A percentile compares a stretch with the other conserved stretches of the same genome.
These are phyloP conservation scores for Peromyscus maniculatus DNA, from an alignment of 2,113 vertebrate genomes.

Conservation along the genomic window DNA sequence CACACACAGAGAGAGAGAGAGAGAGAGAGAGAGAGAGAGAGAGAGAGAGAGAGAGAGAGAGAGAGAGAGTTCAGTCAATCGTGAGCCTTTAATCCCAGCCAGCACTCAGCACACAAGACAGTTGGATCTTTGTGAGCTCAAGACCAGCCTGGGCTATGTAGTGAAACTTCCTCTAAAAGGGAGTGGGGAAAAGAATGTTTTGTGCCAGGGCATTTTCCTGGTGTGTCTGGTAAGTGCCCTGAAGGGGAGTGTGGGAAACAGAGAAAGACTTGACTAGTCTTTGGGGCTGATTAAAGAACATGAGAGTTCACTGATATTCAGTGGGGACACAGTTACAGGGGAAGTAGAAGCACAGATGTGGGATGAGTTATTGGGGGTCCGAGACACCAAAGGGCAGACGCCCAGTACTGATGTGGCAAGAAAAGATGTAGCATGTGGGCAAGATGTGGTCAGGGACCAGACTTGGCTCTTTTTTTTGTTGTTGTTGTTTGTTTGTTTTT, in stretches of 20 bases:
- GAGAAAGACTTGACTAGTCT: neutral
- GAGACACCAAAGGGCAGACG: neutral
- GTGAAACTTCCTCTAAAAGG: neutral
- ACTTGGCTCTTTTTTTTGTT: neutral
- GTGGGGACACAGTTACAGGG: neutral
- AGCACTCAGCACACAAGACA: neutral
- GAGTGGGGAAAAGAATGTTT: neutral
- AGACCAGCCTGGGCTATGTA: neutral
- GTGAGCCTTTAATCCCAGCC: neutral
- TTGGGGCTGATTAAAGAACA: neutral
- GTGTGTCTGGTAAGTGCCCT: neutral
- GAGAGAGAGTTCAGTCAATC: neutral
- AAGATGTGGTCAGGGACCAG: neutral
- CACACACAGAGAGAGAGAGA: too few species aligned
- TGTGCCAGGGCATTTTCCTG: neutral
- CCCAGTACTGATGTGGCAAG: neutral
- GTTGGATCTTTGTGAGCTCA: neutral
- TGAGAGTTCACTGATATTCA: neutral
- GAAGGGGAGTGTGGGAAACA: neutral
- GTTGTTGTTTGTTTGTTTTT: too few species aligned
- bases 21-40: too few species aligned
- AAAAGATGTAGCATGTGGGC: too few species aligned
- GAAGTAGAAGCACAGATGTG: neutral
- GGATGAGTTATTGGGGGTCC: neutral
- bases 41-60: too few species aligned